Evolutionary conservation across 1,140 invertebrate species (phyloP), one percentile per base, ranked within the genome.

Genomic region (Lucilia sericata): DNA sequence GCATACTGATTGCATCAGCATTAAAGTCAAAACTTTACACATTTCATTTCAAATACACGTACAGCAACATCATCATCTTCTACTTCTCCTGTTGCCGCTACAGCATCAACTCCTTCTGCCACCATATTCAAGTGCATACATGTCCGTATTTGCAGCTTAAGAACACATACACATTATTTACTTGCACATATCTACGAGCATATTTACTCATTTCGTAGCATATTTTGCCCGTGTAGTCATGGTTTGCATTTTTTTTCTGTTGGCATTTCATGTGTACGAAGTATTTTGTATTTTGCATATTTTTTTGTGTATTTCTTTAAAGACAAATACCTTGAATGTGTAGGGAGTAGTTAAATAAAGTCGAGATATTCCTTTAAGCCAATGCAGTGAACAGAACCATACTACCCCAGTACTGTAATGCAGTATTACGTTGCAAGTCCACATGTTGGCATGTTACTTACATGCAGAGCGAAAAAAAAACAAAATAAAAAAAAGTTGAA

Each of bases 1-100:
- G 65, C 65, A 70, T 70, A 70, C 65, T 70, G 65, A 70, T 70
- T 70, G 65, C 65, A 70, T 70, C 65, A 70, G 65, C 65, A 70
- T 70, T 70, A 70, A 70, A 70, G 65, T 70, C 65, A 25, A 70
- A 70, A n/a, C 65, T 70, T 70, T 70, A 70, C 65, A 70, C 65
- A 70, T 70, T 70, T 70, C 21, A 70, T 21, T 21, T 25, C 65
- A 70, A 70, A 17, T 70, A 70, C 65, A 70, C 19, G 65, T 70
- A 70, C 65, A 70, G 7, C 17, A 19, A 70, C 65, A 70, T 21
- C 17, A 19, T 70, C 19, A 70, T 70, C 65, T 19, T 70, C 65
- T 70, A 9, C 65, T 21, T 25, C 65, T 70, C 2, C 65, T 70
- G 17, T 7, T 60, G 55, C 5, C 14, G 55, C 13, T 60, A 14